Conservation (phyloP, 2,888 invertebrate genomes). For the Deilephila elpenor region DNA sequence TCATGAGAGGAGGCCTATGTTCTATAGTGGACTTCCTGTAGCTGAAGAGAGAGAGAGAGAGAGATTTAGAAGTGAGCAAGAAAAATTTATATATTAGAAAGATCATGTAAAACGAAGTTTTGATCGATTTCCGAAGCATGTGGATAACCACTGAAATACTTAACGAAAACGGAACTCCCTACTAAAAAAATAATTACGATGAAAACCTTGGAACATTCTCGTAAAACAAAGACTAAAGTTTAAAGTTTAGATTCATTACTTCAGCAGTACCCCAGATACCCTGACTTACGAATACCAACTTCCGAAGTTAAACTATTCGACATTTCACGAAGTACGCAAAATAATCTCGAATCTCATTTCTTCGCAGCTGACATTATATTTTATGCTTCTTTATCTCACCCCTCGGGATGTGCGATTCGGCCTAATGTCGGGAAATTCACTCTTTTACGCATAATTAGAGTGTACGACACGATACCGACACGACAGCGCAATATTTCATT, state of each 20-base stretch:
- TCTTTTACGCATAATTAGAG: conserved; percentile 28
- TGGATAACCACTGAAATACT: too few relatives aligned
- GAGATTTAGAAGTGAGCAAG: too few relatives aligned
- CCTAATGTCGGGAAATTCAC: conserved; percentile 48
- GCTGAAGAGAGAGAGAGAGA: too few relatives aligned
- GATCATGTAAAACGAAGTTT: too few relatives aligned
- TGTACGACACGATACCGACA: conserved; percentile 13
- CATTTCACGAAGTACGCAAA: conserved; percentile 26
- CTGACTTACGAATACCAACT: conserved; percentile 3
- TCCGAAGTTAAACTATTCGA: conserved; percentile 26
- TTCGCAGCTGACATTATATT: conserved; percentile 49
- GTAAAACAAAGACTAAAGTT: conserved; percentile 4
- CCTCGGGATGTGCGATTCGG: conserved; percentile 59
- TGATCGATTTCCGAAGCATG: too few relatives aligned
- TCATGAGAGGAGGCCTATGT: too few relatives aligned
- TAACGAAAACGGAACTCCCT: too few relatives aligned
- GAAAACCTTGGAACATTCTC: conserved; percentile 1
- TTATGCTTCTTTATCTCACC: conserved; percentile 56
- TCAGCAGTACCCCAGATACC: conserved; percentile 3
- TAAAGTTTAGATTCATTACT: conserved; percentile 10
- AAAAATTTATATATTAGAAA: too few relatives aligned
- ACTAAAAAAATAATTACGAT: background rate
- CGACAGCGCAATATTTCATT: background rate
- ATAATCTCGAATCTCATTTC: conserved; percentile 29
- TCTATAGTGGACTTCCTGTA: too few relatives aligned